These are phyloP conservation scores for Pelagia noctiluca DNA, from an alignment of 30 jellyfish, hydroid and myxozoan species.

Conservation along the genomic window DNA sequence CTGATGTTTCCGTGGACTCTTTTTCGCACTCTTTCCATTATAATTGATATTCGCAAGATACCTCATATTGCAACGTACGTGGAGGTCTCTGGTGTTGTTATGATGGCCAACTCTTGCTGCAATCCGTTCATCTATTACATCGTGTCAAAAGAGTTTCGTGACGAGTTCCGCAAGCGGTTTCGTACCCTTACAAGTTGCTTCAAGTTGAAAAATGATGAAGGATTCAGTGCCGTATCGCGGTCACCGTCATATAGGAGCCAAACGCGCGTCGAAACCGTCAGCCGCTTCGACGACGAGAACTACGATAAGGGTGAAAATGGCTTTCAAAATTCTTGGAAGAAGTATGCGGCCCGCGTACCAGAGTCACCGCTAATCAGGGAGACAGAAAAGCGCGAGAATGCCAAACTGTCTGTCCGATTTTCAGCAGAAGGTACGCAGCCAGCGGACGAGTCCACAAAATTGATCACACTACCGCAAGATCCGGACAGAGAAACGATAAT, in stretches of 20 bases:
- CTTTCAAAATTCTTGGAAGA: conserved; percentile 47
- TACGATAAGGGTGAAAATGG: not conserved
- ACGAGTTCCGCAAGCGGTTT: conserved; percentile 79
- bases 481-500: conserved; percentile 74
- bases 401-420: not conserved
- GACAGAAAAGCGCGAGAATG: conserved; percentile 24
- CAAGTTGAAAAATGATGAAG: conserved; percentile 24
- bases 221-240: not conserved
- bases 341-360: conserved; percentile 50
- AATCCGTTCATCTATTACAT: conserved; percentile 88
- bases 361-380: conserved; percentile 36
- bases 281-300: conserved; percentile 13
- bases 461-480: conserved; percentile 31
- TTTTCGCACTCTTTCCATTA: conserved; percentile 68
- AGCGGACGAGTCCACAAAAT: conserved; percentile 9
- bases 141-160: conserved; percentile 89
- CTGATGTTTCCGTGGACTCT: conserved; percentile 90
- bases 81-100: conserved; percentile 60
- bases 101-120: conserved; percentile 89
- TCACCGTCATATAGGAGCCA: conserved; percentile 32
- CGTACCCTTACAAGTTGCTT: conserved; percentile 56
- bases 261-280: conserved; percentile 42
- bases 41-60: conserved; percentile 37
- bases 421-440: not conserved
- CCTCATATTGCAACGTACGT: conserved; percentile 32